Evolutionary conservation across 2,888 invertebrate species (phyloP), one percentile per base, ranked within the genome.

Genomic region (Microctonus hyperodae): DNA sequence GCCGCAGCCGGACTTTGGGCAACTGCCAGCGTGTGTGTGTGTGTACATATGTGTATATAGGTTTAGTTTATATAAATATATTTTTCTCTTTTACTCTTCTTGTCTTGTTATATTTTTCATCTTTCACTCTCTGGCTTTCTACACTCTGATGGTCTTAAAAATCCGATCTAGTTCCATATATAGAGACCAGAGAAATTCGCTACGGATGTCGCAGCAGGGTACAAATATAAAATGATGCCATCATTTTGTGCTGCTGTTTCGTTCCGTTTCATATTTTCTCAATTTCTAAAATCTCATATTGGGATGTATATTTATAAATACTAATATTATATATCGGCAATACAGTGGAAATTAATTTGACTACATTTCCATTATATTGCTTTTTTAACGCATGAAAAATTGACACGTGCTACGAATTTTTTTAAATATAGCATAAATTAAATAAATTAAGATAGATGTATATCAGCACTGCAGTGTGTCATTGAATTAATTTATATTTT

Each of bases 1-100:
- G 74, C 71, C 68, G 70, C 62, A 62, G 66, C 62, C 33, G 60
- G 65, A 60, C 60, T 33, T 51, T 33, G n/a, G 61, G 23, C 25
- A 48, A 50, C 22, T 64, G 57, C 44, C n/a, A 5, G n/a, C n/a
- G n/a, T n/a, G n/a, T n/a, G n/a, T n/a, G n/a, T n/a, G n/a, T n/a
- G n/a, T n/a, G n/a, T n/a, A n/a, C n/a, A n/a, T n/a, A n/a, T n/a
- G n/a, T n/a, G n/a, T n/a, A n/a, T n/a, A n/a, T n/a, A n/a, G n/a
- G n/a, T n/a, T n/a, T n/a, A n/a, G n/a, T n/a, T n/a, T n/a, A n/a
- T n/a, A n/a, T n/a, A 28, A 5, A 28, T 28, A 28, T 28, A 51
- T 35, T 62, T 37, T 51, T 51, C 53, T 35, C 51, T 35, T 23
- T 62, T 51, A 3, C 5, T 7, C 5, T 11, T 23, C 10, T 25